Conservation (phyloP, 1,140 invertebrate species). For the Callitettix versicolor region DNA sequence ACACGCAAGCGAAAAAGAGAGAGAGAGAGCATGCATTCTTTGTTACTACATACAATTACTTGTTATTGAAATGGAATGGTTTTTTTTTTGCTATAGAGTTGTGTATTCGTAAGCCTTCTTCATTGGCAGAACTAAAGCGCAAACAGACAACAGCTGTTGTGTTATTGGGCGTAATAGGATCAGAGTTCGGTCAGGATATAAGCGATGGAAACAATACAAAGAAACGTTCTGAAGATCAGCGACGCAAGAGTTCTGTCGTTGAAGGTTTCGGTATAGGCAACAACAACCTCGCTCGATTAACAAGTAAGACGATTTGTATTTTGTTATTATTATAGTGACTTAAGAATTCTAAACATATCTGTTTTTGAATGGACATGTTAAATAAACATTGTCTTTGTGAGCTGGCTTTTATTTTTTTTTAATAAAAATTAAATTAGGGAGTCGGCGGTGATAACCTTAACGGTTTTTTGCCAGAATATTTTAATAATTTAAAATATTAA, state of each 20-base stretch:
- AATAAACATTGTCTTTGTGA: neutral
- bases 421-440: too few relatives aligned
- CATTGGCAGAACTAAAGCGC: slow-evolving; percentile 73
- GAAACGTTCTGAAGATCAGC: slow-evolving; percentile 36
- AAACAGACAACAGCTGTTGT: slow-evolving; percentile 97
- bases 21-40: too few relatives aligned
- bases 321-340: too few relatives aligned
- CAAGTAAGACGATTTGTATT: too few relatives aligned
- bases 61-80: too few relatives aligned
- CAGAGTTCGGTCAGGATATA: slow-evolving; percentile 92
- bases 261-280: slow-evolving; percentile 88
- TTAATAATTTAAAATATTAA: too few relatives aligned
- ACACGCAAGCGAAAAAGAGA: too few relatives aligned
- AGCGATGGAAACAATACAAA: slow-evolving; percentile 21
- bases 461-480: too few relatives aligned
- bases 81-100: slow-evolving; percentile 32
- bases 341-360: neutral
- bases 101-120: slow-evolving; percentile 64
- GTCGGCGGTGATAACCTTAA: too few relatives aligned
- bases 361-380: neutral
- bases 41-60: too few relatives aligned
- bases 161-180: slow-evolving; percentile 90
- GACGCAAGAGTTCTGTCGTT: slow-evolving; percentile 69
- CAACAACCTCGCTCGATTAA: slow-evolving; percentile 80
- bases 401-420: neutral